Evolutionary conservation across 2,113 vertebrate species (phyloP), one percentile per base, ranked within the genome.

Genomic region (Cisticola juncidis): DNA sequence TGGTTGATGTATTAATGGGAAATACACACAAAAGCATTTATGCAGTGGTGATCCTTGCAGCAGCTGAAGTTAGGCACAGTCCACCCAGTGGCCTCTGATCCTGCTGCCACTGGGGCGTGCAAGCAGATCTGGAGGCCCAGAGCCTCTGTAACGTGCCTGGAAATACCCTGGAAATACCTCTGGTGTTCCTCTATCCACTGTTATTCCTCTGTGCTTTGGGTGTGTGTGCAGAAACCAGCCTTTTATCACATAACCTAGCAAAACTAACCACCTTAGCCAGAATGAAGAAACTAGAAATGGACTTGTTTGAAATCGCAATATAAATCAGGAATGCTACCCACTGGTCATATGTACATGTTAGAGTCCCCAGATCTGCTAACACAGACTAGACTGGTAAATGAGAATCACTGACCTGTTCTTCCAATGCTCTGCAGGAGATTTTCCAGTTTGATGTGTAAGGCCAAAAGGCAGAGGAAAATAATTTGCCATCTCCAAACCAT

Each of bases 91-190:
- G 11, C 25, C 14, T 68, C 38, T 25, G 25, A 28, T 48, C 20
- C 33, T 66, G 53, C 38, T 45, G 57, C 4, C 13, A 21, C 19
- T 9, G 13, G 13, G 9, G 9, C 3, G 1, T 17, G 36, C 1
- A 9, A 78, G 16, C 11, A 25, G 57, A 22, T 45, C 60, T 57
- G 0, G 2, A 70, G 36, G 17, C 9, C 4, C 42, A 66, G 11
- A 57, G 8, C 12, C 29, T 21, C 72, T 36, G 24, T 22, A 36
- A 50, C 6, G 2, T 47, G 19, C 29, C 29, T 53, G 45, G 58
- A 70, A 83, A 57, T 77, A 76, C n/a, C 24, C 20, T 38, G 28
- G 40, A 31, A 31, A 53, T 24, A 66, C 12, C 20, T 80, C 36
- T 79, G 45, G 33, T 4, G 4, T 84, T 89, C 29, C 26, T 4